Conservation (phyloP, 2,888 invertebrate genomes). For the Watsonalla binaria region DNA sequence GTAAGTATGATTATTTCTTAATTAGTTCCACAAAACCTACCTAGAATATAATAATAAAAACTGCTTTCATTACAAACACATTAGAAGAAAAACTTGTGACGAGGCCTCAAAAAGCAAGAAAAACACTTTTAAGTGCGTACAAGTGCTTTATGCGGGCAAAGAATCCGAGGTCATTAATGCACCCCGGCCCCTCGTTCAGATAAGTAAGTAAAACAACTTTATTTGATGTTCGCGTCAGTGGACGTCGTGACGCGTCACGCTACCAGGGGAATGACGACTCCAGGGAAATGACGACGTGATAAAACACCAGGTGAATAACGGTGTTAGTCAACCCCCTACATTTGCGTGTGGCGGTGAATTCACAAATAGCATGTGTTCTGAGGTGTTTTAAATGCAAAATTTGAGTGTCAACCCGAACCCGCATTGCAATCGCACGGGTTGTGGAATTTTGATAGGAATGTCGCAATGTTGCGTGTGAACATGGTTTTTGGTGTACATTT, state of each 20-base stretch:
- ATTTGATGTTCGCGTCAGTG: slow-evolving; percentile 70
- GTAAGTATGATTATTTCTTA: slow-evolving; percentile 5
- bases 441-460: background rate
- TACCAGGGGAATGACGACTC: slow-evolving; percentile 47
- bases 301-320: slow-evolving; percentile 39
- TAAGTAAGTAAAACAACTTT: slow-evolving; percentile 76
- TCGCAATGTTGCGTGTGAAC: background rate
- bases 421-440: background rate
- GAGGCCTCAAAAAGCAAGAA: slow-evolving; percentile 35
- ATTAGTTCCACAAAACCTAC: slow-evolving; percentile 13
- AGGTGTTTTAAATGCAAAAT: slow-evolving; percentile 3
- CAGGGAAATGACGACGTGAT: slow-evolving; percentile 45
- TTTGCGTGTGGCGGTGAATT: slow-evolving; percentile 37
- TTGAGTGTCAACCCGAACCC: slow-evolving; percentile 1
- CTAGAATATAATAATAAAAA: slow-evolving; percentile 22
- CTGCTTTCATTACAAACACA: slow-evolving; percentile 52
- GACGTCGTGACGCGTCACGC: slow-evolving; percentile 43
- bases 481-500: background rate
- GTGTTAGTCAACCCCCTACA: slow-evolving; percentile 20
- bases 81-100: slow-evolving; percentile 48
- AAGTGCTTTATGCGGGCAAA: slow-evolving; percentile 34
- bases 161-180: slow-evolving; percentile 66
- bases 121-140: slow-evolving; percentile 39
- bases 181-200: slow-evolving; percentile 62
- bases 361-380: slow-evolving; percentile 21